A percentile compares a stretch with the other conserved stretches of the same genome.
These are phyloP conservation scores for Spatulosminthurus flaviceps DNA, from an alignment of 2,888 invertebrate genomes.

Conservation along the genomic window DNA sequence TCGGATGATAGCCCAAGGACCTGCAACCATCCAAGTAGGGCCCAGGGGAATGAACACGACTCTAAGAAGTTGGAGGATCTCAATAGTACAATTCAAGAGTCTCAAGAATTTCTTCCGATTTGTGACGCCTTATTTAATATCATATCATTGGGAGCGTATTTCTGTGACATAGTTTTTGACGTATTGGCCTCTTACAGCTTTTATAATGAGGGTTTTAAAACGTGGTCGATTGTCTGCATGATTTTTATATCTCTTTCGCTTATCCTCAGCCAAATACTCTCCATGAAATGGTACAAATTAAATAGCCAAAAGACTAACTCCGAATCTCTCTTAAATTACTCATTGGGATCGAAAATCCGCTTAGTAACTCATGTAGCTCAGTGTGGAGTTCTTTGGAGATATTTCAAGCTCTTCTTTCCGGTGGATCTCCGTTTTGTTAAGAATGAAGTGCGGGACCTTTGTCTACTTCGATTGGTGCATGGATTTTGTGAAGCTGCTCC, in stretches of 20 bases:
- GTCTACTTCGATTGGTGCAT: slow-evolving; percentile 83
- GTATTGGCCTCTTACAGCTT: slow-evolving; percentile 85
- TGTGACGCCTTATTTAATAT: slow-evolving; percentile 92
- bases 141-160: slow-evolving; percentile 87
- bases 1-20: no score
- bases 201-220: slow-evolving; percentile 69
- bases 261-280: slow-evolving; percentile 65
- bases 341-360: slow-evolving; percentile 56
- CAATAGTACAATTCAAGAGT: slow-evolving; percentile 65
- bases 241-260: slow-evolving; percentile 56
- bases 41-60: no score
- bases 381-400: slow-evolving; percentile 71
- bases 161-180: slow-evolving; percentile 90
- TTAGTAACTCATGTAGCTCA: slow-evolving; percentile 68
- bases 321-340: neutral
- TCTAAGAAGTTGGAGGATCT: no score
- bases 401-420: slow-evolving; percentile 84
- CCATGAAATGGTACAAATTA: slow-evolving; percentile 65
- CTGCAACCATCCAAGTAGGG: no score
- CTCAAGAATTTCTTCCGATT: slow-evolving; percentile 83
- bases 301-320: slow-evolving; percentile 46
- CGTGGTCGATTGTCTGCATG: slow-evolving; percentile 57
- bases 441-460: slow-evolving; percentile 76
- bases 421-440: slow-evolving; percentile 83
- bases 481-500: slow-evolving; percentile 90